Evolutionary conservation across 2,113 vertebrate species (phyloP).

Genomic region (Triplophysa tibetana): DNA sequence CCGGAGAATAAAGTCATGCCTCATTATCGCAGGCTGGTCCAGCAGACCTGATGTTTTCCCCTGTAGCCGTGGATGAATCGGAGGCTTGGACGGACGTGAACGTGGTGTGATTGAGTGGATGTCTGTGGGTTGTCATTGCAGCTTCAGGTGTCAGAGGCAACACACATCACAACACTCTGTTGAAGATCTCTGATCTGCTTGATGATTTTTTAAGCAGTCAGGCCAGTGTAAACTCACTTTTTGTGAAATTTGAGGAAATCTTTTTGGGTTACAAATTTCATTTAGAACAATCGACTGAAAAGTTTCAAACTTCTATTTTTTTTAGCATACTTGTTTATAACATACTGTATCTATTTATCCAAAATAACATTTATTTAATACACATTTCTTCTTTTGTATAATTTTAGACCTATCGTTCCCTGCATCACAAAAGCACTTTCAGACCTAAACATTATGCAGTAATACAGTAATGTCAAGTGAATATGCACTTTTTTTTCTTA

Average conservation of each 20-base stretch:
- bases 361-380: constrained; percentile 29
- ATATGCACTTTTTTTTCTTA: not conserved
- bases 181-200: not conserved
- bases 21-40: constrained; percentile 88
- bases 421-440: constrained; percentile 35
- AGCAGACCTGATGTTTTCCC: constrained; percentile 74
- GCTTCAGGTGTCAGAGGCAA: constrained; percentile 6
- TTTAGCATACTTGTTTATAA: not conserved
- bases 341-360: constrained; percentile 28
- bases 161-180: not conserved
- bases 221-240: not conserved
- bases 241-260: not conserved
- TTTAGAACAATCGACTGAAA: constrained; percentile 15
- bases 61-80: no score
- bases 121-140: not conserved
- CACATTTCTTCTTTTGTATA: not conserved
- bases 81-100: not conserved
- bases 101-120: not conserved
- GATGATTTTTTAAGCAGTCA: not conserved
- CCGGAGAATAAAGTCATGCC: constrained; percentile 94
- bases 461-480: constrained; percentile 8
- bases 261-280: constrained; percentile 1
- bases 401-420: not conserved
- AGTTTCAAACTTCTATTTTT: not conserved
- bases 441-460: not conserved